phyloP scores from a whole-genome alignment of 2,113 vertebrate species.

The Rallus limicola region DNA sequence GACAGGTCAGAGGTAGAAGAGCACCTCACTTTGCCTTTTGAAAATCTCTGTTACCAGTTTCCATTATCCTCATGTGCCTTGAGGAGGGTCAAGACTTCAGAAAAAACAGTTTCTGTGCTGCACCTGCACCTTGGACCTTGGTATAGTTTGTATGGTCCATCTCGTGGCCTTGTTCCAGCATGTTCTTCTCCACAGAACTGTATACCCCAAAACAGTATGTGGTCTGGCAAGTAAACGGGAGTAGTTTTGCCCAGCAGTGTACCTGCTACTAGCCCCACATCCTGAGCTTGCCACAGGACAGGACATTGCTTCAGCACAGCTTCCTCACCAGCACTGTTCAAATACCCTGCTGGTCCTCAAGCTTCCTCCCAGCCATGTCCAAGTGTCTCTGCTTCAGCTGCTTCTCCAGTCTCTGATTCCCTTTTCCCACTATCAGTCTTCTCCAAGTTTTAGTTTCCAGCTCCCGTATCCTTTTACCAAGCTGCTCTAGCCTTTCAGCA shows the following conservation, averaged over 20 bases:
- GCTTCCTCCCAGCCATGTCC: neutral
- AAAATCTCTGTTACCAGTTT: neutral
- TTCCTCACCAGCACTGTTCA: neutral
- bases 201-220: neutral
- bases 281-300: neutral
- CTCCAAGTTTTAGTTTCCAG: neutral
- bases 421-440: neutral
- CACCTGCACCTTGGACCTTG: neutral
- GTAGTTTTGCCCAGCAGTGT: neutral
- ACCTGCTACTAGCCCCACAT: neutral
- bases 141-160: neutral
- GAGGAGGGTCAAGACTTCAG: neutral
- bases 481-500: neutral
- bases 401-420: neutral
- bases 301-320: neutral
- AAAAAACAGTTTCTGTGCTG: neutral
- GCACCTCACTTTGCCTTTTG: accelerated
- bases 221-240: neutral
- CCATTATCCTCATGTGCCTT: neutral
- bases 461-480: neutral
- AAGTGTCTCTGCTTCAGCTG: neutral
- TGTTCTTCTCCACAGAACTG: neutral
- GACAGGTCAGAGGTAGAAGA: neutral
- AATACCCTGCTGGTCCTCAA: neutral
- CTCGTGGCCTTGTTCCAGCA: neutral